Evolutionary conservation across 2,888 invertebrate species (phyloP), one percentile per base, ranked within the genome.

Genomic region (Pseudococcus longispinus): DNA sequence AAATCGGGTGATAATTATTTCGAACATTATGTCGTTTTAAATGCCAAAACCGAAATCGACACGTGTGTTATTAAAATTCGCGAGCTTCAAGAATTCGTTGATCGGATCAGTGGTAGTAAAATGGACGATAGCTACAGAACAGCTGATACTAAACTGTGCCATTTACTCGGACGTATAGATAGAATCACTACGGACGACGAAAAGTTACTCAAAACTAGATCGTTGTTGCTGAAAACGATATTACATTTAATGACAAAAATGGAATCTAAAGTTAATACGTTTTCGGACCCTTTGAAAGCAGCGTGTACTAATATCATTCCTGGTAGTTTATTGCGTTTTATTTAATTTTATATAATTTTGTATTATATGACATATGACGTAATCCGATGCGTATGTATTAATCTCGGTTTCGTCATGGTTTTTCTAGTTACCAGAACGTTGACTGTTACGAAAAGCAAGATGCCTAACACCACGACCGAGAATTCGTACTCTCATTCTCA

Each of bases 131-230:
- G 55, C 8, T 88, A 88, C 44, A 85, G 88, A 87, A 51, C 15
- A 0, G 88, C 77, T 5, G 88, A 88, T 70, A 87, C 88, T 37
- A 88, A 88, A 80, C 32, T 88, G 60, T 88, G 86, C 37, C 88
- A 88, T 86, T 88, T 88, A 29, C 84, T 88, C 84, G 87, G 87
- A 37, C 87, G 88, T 60, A 87, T 88, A 20, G 88, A 88, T 83
- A 87, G 87, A 20, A 51, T 88, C 51, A 44, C 87, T 0, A 84
- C 87, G 13, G 26, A 60, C n/a, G 88, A 88, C 32, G 82, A 70
- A 46, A 84, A 46, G 23, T 80, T 88, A 55, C 65, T 65, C 18
- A 88, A 87, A 85, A 77, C 87, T 3, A 84, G 88, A 74, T 88
- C 88, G 13, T 51, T 85, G 46, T 87, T 88, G n/a, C 74, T 88